These are phyloP conservation scores for Manis crassicaudata DNA, from an alignment of 2,797 vertebrate genomes.

Conservation along the genomic window DNA sequence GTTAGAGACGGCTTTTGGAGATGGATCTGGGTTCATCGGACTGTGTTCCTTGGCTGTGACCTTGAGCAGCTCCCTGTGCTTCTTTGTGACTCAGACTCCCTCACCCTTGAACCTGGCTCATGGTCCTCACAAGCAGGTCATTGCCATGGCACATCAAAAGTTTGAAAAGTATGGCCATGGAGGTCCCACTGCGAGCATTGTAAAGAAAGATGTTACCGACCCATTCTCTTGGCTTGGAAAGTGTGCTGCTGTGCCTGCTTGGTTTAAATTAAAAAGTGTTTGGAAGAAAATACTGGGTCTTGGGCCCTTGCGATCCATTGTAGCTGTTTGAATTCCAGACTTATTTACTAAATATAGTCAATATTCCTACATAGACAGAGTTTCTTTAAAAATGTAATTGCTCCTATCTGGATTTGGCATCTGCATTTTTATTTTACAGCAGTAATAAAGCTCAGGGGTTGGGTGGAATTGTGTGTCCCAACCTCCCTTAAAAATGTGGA, in stretches of 20 bases:
- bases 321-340: constrained; percentile 47
- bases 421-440: background rate
- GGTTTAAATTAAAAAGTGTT: background rate
- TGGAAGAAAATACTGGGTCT: background rate
- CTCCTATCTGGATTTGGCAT: constrained; percentile 10
- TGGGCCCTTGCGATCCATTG: background rate
- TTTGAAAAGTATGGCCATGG: background rate
- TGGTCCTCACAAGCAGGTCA: background rate
- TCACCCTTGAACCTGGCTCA: background rate
- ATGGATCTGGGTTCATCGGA: background rate
- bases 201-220: background rate
- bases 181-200: background rate
- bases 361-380: background rate
- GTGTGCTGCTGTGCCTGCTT: background rate
- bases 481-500: background rate
- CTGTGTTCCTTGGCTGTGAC: constrained; percentile 4
- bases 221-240: background rate
- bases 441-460: background rate
- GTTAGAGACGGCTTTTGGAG: background rate
- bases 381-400: constrained; percentile 48
- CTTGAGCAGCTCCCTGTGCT: background rate
- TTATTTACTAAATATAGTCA: constrained; percentile 55
- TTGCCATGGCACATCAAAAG: background rate
- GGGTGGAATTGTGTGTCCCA: background rate
- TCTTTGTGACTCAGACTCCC: background rate